A percentile compares a stretch with the other conserved stretches of the same genome.
Evolutionary conservation across 2,888 invertebrate species (phyloP).

Genomic region (Chaetogeoica ovagalla): DNA sequence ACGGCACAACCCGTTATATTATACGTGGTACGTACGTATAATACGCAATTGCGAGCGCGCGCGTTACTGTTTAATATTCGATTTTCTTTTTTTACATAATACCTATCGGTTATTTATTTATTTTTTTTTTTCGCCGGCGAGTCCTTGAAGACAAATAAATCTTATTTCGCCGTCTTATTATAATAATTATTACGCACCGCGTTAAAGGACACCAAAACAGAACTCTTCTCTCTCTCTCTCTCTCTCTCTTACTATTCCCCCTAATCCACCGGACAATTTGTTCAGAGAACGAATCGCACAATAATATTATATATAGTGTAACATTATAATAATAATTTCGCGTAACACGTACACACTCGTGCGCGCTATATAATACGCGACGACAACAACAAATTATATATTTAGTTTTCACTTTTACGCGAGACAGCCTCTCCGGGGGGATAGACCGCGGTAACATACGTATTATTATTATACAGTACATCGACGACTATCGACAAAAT

Average conservation of each 20-base stretch:
- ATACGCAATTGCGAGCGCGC: background rate
- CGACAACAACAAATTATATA: background rate
- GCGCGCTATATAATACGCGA: background rate
- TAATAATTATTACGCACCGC: slow-evolving; percentile 1
- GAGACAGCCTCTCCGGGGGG: background rate
- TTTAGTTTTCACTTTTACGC: slow-evolving; percentile 41
- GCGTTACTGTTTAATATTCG: background rate
- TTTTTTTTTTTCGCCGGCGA: background rate
- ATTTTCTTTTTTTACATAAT: background rate
- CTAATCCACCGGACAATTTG: background rate
- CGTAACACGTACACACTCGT: background rate
- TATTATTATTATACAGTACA: too few relatives aligned
- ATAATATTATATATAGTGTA: background rate
- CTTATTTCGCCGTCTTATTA: slow-evolving; percentile 2
- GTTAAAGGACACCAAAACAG: background rate
- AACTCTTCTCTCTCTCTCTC: too few relatives aligned
- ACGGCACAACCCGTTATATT: background rate
- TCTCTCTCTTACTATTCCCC: too few relatives aligned
- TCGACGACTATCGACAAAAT: too few relatives aligned
- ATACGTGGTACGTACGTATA: background rate
- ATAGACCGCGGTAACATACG: background rate
- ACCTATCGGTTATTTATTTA: background rate
- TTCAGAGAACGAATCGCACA: slow-evolving; percentile 6
- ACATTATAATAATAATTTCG: background rate
- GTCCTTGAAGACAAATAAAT: slow-evolving; percentile 33